Evolutionary conservation across 2,888 invertebrate species (phyloP).

Genomic region (Melanargia galathea): DNA sequence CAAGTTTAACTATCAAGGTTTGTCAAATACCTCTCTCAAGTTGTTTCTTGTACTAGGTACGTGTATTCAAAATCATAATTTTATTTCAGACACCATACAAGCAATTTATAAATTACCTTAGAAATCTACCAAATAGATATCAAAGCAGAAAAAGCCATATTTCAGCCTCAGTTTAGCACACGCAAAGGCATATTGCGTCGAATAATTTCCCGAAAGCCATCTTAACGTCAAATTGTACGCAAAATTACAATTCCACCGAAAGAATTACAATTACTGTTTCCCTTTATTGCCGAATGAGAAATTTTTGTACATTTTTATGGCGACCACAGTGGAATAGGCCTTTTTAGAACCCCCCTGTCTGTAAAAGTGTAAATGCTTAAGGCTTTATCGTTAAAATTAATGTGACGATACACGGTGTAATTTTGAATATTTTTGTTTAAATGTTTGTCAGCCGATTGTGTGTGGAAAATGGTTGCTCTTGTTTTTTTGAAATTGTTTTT

Average conservation of each 20-base stretch:
- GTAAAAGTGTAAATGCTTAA: constrained; percentile 56
- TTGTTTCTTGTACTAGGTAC: too few species aligned
- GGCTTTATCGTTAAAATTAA: constrained; percentile 77
- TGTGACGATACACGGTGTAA: constrained; percentile 61
- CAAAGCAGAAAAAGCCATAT: constrained; percentile 20
- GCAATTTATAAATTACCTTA: not conserved
- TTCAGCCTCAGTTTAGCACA: constrained; percentile 33
- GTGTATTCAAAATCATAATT: too few species aligned
- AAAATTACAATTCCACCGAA: constrained; percentile 64
- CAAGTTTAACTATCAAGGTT: too few species aligned
- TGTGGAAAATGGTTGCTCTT: not conserved
- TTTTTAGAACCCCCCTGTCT: constrained; percentile 51
- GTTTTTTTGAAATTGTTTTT: not conserved
- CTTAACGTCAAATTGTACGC: constrained; percentile 66
- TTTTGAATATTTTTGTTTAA: constrained; percentile 41
- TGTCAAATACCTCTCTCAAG: too few species aligned
- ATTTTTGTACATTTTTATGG: constrained; percentile 68
- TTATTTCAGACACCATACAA: too few species aligned
- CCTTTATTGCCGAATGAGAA: constrained; percentile 62
- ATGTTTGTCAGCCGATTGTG: constrained; percentile 6
- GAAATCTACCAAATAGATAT: constrained; percentile 17
- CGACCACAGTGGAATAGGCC: constrained; percentile 64
- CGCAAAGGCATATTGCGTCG: constrained; percentile 51
- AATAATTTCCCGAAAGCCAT: constrained; percentile 56
- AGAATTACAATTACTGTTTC: constrained; percentile 65